Conservation (phyloP, 1,140 invertebrate genomes). For the Sminthurinus signatus region DNA sequence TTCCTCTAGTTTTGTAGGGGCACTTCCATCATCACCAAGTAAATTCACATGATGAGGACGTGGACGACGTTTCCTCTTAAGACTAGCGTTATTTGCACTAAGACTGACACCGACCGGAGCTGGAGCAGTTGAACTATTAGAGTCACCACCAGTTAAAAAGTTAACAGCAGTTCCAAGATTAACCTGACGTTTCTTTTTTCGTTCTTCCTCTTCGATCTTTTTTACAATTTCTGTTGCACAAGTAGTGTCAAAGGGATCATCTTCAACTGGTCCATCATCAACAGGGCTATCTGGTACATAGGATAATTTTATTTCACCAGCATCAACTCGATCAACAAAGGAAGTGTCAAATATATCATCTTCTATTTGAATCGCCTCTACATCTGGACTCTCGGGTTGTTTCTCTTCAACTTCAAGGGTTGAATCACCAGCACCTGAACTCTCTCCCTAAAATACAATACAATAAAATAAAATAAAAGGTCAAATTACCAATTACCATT, state of each 20-base stretch:
- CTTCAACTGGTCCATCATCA: conserved; percentile 56
- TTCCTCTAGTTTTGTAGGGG: too few species aligned
- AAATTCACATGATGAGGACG: conserved; percentile 40
- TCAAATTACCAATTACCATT: too few species aligned
- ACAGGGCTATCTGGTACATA: conserved; percentile 74
- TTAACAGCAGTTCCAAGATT: conserved; percentile 76
- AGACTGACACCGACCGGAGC: background rate
- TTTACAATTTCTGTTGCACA: conserved; percentile 76
- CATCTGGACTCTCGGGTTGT: conserved; percentile 64
- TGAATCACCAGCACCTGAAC: too few species aligned
- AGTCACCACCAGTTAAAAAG: conserved; percentile 62
- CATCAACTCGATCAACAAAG: conserved; percentile 74
- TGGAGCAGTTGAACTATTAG: background rate
- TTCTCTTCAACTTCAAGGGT: conserved; percentile 54
- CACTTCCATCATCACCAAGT: conserved; percentile 18
- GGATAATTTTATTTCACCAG: conserved; percentile 75
- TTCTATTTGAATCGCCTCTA: conserved; percentile 45
- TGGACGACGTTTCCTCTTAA: conserved; percentile 24
- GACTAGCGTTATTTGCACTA: background rate
- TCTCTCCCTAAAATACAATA: too few species aligned
- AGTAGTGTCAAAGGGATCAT: conserved; percentile 79
- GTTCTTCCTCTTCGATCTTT: conserved; percentile 57
- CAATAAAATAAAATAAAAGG: too few species aligned
- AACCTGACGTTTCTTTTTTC: conserved; percentile 65
- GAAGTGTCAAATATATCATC: conserved; percentile 64